Evolutionary conservation across 2,888 invertebrate species (phyloP).

Genomic region (Chrysolina oricalcia): DNA sequence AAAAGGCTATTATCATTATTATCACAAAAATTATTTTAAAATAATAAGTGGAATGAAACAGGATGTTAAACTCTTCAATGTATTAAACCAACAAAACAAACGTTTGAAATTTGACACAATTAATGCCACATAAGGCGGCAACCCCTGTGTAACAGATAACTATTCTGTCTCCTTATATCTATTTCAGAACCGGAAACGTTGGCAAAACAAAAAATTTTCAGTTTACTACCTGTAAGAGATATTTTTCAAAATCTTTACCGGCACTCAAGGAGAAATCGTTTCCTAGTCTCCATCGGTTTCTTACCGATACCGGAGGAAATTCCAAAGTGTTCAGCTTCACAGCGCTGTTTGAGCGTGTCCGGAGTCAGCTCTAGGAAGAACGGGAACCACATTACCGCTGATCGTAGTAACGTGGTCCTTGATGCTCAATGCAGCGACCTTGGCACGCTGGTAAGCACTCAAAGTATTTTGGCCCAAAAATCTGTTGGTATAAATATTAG

Average conservation of each 20-base stretch:
- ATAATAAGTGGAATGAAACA: neutral
- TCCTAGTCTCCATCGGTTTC: neutral
- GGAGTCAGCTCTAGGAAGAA: neutral
- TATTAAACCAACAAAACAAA: neutral
- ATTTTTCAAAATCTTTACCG: neutral
- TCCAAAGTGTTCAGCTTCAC: constrained; percentile 8
- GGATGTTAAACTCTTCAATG: neutral
- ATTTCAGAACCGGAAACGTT: neutral
- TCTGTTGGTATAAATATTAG: constrained; percentile 72
- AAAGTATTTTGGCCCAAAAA: constrained; percentile 90
- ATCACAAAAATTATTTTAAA: no score
- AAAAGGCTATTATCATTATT: no score
- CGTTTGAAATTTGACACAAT: neutral
- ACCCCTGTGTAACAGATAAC: neutral
- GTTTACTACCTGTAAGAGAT: neutral
- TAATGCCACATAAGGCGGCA: neutral
- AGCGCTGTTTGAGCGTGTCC: constrained; percentile 15
- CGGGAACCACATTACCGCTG: constrained; percentile 72
- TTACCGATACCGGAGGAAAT: neutral
- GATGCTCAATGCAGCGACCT: constrained; percentile 90
- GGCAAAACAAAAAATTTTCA: neutral
- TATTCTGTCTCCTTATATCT: neutral
- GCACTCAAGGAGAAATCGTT: neutral
- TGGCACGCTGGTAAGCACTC: constrained; percentile 92
- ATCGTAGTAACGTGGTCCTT: constrained; percentile 73